Conservation (phyloP, 2,797 vertebrate genomes). For the Notoglanidium macrostoma region DNA sequence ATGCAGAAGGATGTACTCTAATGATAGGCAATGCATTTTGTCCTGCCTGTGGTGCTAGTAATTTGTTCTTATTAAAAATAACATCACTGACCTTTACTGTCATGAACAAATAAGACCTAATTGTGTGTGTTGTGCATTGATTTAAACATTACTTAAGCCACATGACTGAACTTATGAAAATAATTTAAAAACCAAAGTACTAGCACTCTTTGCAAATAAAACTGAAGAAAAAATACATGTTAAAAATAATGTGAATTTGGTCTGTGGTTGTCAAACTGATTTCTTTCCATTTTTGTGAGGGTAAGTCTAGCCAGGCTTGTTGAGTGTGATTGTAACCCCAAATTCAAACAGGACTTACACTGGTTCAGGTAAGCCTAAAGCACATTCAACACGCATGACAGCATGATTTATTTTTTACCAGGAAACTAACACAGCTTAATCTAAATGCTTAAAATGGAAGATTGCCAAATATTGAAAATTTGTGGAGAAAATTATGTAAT, state of each 20-base stretch:
- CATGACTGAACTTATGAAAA: slow-evolving; percentile 1
- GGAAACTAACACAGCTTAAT: neutral
- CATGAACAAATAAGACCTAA: slow-evolving; percentile 13
- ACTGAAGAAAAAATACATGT: neutral
- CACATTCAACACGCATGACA: neutral
- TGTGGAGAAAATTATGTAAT: too few relatives aligned
- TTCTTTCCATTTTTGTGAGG: neutral
- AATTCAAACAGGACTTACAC: neutral
- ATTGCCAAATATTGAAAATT: too few relatives aligned
- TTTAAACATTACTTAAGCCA: slow-evolving; percentile 30
- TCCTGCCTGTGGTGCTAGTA: slow-evolving; percentile 19
- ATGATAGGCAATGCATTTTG: neutral
- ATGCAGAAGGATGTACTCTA: neutral
- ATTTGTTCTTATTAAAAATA: slow-evolving; percentile 21
- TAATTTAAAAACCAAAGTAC: neutral
- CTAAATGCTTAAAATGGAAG: neutral
- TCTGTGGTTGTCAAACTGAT: neutral
- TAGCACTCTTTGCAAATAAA: neutral
- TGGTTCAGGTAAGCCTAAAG: neutral
- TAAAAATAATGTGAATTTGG: neutral
- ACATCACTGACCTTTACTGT: slow-evolving; percentile 17
- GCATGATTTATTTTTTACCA: neutral
- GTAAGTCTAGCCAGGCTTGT: neutral
- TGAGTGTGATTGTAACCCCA: neutral
- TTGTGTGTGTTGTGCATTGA: neutral